phyloP scores from a whole-genome alignment of 2,797 vertebrate genomes.

The Hybognathus amarus region DNA sequence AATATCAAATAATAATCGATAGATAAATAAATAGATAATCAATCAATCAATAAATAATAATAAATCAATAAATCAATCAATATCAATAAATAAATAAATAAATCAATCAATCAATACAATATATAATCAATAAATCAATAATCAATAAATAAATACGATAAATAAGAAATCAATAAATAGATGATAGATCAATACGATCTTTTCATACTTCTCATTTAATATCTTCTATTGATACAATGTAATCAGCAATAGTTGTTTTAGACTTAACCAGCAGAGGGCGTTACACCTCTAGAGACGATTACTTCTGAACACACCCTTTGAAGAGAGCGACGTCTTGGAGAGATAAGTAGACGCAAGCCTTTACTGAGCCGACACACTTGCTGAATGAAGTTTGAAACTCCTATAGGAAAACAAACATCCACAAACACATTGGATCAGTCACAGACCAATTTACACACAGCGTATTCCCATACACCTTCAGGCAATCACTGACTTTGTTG shows the following conservation, averaged over 20 bases:
- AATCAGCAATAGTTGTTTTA: not conserved
- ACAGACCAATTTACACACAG: conserved; percentile 16
- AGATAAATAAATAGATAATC: no score
- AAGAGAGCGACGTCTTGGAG: conserved; percentile 88
- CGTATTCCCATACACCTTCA: not conserved
- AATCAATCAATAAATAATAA: no score
- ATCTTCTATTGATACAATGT: no score
- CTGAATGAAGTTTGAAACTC: conserved; percentile 89
- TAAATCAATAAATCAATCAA: no score
- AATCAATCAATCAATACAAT: no score
- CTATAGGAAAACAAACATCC: conserved; percentile 67
- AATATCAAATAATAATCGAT: no score
- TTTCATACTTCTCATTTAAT: no score
- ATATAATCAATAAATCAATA: no score
- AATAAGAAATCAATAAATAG: no score
- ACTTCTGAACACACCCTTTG: conserved; percentile 78
- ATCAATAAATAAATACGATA: no score
- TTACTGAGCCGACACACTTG: conserved; percentile 90
- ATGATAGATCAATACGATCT: no score
- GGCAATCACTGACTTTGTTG: conserved; percentile 30
- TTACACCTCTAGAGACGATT: conserved; percentile 45
- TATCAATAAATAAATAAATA: no score
- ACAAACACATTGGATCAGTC: conserved; percentile 16
- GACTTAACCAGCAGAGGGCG: conserved; percentile 58
- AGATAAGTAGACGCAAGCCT: conserved; percentile 88